These are phyloP conservation scores for Lycia hirtaria DNA, from an alignment of 2,888 invertebrate species.

Conservation along the genomic window DNA sequence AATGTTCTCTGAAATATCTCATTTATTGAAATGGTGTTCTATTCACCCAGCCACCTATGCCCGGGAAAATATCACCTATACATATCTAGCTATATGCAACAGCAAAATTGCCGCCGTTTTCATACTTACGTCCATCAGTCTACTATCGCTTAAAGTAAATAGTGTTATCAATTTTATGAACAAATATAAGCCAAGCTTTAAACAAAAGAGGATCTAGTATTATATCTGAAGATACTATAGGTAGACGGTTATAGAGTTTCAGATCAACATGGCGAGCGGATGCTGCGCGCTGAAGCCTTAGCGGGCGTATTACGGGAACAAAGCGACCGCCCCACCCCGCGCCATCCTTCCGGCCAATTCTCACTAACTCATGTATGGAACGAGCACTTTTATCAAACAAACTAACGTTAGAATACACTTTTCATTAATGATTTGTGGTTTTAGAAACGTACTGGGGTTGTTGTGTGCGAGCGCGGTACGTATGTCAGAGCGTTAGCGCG, in stretches of 20 bases:
- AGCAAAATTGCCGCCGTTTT: conserved; percentile 17
- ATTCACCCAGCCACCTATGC: conserved; percentile 14
- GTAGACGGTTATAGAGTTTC: conserved; percentile 26
- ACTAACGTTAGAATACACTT: conserved; percentile 43
- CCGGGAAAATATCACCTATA: conserved; percentile 27
- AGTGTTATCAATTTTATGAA: conserved; percentile 23
- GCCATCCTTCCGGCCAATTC: conserved; percentile 53
- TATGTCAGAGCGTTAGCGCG: conserved; percentile 57
- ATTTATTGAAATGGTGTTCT: background rate
- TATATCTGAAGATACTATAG: conserved; percentile 8
- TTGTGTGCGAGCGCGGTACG: conserved; percentile 45
- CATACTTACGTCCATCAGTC: conserved; percentile 26
- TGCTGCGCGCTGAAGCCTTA: conserved; percentile 80
- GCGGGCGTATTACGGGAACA: conserved; percentile 79
- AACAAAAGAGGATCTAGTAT: conserved; percentile 27
- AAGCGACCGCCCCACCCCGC: conserved; percentile 73
- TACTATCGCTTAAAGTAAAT: conserved; percentile 22
- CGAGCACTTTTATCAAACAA: conserved; percentile 59
- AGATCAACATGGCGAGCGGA: conserved; percentile 73
- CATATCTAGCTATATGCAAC: conserved; percentile 21
- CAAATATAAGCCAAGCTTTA: conserved; percentile 27
- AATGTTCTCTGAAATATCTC: background rate
- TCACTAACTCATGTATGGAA: conserved; percentile 65
- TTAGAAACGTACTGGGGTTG: conserved; percentile 58
- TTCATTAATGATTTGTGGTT: conserved; percentile 56